A percentile compares a stretch with the other conserved stretches of the same genome.
These are phyloP conservation scores for Triplophysa dalaica DNA, from an alignment of 2,113 vertebrate species.

Conservation along the genomic window DNA sequence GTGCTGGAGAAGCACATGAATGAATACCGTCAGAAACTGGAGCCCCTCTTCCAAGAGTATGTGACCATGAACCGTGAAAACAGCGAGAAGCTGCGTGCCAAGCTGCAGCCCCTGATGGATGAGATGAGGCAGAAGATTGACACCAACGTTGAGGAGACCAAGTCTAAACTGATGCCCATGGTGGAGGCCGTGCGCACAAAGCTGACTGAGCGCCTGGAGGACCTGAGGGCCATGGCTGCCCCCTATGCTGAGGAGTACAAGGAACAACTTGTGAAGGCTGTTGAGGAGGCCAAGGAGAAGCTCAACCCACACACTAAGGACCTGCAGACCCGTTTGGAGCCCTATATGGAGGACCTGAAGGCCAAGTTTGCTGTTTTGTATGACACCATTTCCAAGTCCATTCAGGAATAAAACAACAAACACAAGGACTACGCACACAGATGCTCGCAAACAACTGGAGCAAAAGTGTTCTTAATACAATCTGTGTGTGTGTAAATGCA, in stretches of 20 bases:
- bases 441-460: neutral
- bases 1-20: constrained; percentile 68
- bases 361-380: constrained; percentile 61
- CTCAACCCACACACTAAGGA: constrained; percentile 61
- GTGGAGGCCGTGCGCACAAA: constrained; percentile 67
- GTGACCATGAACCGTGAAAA: constrained; percentile 54
- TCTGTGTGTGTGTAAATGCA: neutral
- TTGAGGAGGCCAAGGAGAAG: constrained; percentile 58
- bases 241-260: constrained; percentile 65
- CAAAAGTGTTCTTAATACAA: neutral
- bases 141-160: constrained; percentile 73
- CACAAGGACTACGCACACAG: neutral
- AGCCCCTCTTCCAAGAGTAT: constrained; percentile 70
- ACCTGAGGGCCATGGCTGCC: constrained; percentile 67
- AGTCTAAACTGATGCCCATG: constrained; percentile 63
- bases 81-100: constrained; percentile 59
- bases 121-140: constrained; percentile 67
- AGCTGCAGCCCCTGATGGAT: constrained; percentile 60
- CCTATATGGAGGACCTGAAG: constrained; percentile 59
- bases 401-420: constrained; percentile 13
- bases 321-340: constrained; percentile 45
- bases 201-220: constrained; percentile 71
- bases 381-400: constrained; percentile 33
- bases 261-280: constrained; percentile 61
- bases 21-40: constrained; percentile 66